Conservation (phyloP, 2,888 invertebrate genomes). For the Osmoderma eremita region DNA sequence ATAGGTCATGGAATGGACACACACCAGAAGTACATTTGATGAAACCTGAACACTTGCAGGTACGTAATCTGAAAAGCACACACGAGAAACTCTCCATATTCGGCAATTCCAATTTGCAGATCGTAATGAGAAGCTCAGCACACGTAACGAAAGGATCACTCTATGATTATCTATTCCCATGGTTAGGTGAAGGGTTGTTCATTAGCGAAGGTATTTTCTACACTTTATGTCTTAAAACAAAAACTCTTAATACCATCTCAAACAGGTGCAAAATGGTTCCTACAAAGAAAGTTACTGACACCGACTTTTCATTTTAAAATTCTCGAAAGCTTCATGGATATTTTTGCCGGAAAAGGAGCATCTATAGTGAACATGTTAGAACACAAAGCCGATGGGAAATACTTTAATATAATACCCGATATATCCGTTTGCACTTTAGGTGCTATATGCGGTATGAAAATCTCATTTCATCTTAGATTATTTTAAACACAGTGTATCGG, state of each 20-base stretch:
- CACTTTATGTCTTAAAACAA: background rate
- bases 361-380: constrained; percentile 48
- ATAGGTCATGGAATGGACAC: constrained; percentile 49
- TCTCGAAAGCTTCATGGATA: constrained; percentile 53
- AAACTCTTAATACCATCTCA: too few species aligned
- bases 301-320: constrained; percentile 58
- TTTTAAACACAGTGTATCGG: too few species aligned
- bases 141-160: constrained; percentile 18
- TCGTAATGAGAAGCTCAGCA: constrained; percentile 18
- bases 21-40: constrained; percentile 50
- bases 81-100: too few species aligned
- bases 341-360: constrained; percentile 53
- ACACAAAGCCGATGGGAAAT: constrained; percentile 50
- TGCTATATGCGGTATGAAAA: constrained; percentile 58
- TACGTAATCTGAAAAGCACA: too few species aligned
- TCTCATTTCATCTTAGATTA: too few species aligned
- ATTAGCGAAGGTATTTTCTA: constrained; percentile 17
- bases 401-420: constrained; percentile 55
- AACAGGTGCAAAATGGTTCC: constrained; percentile 52
- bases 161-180: constrained; percentile 11
- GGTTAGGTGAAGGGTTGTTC: constrained; percentile 36
- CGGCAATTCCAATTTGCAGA: background rate
- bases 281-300: constrained; percentile 52
- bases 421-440: constrained; percentile 55
- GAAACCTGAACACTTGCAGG: constrained; percentile 52